phyloP scores from a whole-genome alignment of 2,888 invertebrate genomes.

The Tetrapedia diversipes region DNA sequence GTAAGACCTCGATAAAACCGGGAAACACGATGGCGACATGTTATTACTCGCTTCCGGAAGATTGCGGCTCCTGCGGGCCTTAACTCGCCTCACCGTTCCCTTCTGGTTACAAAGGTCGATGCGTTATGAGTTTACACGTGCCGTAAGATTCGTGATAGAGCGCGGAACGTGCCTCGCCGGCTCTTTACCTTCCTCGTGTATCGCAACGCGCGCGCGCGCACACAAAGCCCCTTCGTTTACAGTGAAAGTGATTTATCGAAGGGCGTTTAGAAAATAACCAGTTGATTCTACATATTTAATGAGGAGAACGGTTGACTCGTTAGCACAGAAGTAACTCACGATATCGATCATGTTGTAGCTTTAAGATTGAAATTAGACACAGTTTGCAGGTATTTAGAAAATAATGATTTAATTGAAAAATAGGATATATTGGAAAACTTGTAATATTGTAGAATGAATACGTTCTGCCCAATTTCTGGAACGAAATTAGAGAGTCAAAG shows the following conservation, averaged over 20 bases:
- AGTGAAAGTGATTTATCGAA: constrained; percentile 11
- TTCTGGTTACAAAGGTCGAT: constrained; percentile 61
- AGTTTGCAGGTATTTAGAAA: too few species aligned
- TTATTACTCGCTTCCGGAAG: constrained; percentile 59
- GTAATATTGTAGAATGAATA: too few species aligned
- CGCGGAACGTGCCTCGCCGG: constrained; percentile 67
- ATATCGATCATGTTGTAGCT: too few species aligned
- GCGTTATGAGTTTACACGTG: constrained; percentile 74
- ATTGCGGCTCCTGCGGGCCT: constrained; percentile 40
- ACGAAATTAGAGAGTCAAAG: too few species aligned
- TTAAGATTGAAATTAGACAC: too few species aligned
- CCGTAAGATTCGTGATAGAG: constrained; percentile 73
- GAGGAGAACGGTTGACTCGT: background rate
- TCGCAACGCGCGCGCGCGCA: constrained; percentile 16
- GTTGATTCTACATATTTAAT: background rate
- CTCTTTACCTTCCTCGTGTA: constrained; percentile 61
- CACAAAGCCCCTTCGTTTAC: constrained; percentile 4
- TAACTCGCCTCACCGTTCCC: constrained; percentile 57
- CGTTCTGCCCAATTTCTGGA: too few species aligned
- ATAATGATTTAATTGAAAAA: too few species aligned
- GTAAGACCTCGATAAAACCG: constrained; percentile 45
- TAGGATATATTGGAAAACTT: too few species aligned
- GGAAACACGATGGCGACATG: constrained; percentile 46
- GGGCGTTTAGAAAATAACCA: background rate
- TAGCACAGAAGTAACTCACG: background rate